Percentiles rank a stretch among this genome's conserved stretches.
phyloP scores from a whole-genome alignment of 2,113 vertebrate species.

The Neoarius graeffei region DNA sequence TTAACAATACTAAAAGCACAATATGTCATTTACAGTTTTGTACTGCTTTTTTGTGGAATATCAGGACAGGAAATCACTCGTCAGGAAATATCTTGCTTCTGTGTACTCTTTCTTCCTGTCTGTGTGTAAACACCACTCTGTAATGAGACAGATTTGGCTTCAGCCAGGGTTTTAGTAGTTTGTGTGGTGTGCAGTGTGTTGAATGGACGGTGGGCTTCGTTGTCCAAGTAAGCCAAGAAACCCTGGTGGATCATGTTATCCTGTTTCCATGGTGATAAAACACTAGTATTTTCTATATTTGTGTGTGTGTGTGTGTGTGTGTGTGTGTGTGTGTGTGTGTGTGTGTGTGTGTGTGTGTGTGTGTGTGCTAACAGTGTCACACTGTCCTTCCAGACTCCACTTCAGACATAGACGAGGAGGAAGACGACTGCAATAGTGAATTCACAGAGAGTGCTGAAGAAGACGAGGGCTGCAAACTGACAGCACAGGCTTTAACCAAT shows the following conservation, averaged over 20 bases:
- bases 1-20: not conserved
- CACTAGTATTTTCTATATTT: not conserved
- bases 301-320: not conserved
- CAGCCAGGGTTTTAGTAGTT: not conserved
- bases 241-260: slow-evolving; percentile 15
- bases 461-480: slow-evolving; percentile 63
- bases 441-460: slow-evolving; percentile 74
- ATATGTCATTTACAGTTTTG: not conserved
- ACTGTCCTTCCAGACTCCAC: slow-evolving; percentile 67
- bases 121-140: not conserved
- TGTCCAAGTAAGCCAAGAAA: not conserved
- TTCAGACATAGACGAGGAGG: slow-evolving; percentile 63
- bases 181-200: not conserved
- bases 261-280: slow-evolving; percentile 17
- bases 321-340: too few relatives aligned
- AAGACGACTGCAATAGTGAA: slow-evolving; percentile 67
- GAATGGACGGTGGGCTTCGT: not conserved
- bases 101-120: slow-evolving; percentile 12
- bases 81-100: not conserved
- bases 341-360: not conserved
- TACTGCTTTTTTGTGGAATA: not conserved
- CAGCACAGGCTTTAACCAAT: slow-evolving; percentile 49
- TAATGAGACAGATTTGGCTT: not conserved
- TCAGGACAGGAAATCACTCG: not conserved
- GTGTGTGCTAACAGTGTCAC: not conserved